Evolutionary conservation across 2,888 invertebrate genomes (phyloP), one percentile per base, ranked within the genome.

Genomic region (Polia nebulosa): DNA sequence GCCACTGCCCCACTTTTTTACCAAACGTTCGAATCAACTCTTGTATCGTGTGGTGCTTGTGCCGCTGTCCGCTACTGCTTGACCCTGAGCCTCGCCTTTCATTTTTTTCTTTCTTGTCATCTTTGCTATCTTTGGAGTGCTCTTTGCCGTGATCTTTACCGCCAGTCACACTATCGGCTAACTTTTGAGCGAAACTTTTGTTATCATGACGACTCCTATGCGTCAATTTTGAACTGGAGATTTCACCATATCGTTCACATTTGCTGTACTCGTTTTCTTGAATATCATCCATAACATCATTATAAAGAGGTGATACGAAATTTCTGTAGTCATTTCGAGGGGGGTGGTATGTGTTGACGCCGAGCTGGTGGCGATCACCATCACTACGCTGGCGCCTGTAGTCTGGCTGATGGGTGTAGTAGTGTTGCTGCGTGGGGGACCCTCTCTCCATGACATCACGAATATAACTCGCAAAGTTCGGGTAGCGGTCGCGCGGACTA

Each of bases 21-120:
- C 97, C 97, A 81, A 98, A 97, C 84, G 97, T 97, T 80, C 97
- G 96, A 59, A 98, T 97, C 90, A 98, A 92, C 86, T 98, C 98
- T 86, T 98, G 97, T 84, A 98, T 97, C 32, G 97, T 97, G 90
- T 97, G 97, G 86, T 96, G 97, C 86, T 97, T 97, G 82, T 97
- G 96, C 53, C 88, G 93, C 83, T 86, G 88, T 22, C 92, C 89
- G 78, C 90, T 91, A 8, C 82, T 80, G 74, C 91, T 92, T 20
- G 94, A 93, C 22, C 90, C 94, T 8, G 95, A 95, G 4, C 92
- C 92, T 64, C 93, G 89, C 68, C 95, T 88, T 75, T 95, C 94
- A 39, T 84, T 82, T 17, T 68, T 76, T 44, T 69, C 76, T 34
- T 70, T 67, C 47, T 61, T 73, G 17, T 63, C 52, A 36, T 76